phyloP scores from a whole-genome alignment of 2,888 invertebrate genomes.

The Salticus scenicus region DNA sequence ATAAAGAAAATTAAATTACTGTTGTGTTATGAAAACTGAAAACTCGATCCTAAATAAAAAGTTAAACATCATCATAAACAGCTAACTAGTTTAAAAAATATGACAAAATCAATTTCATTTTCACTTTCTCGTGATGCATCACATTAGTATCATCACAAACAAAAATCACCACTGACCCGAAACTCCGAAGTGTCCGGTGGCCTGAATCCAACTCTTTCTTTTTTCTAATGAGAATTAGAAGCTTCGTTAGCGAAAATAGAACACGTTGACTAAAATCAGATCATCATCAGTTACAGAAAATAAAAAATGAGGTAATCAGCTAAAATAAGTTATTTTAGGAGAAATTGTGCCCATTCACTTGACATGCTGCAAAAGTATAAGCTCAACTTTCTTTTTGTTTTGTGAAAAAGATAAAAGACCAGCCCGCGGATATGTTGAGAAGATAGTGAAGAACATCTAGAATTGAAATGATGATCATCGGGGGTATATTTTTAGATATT shows the following conservation, averaged over 20 bases:
- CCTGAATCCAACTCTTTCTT: neutral
- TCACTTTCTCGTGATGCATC: neutral
- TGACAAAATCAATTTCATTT: neutral
- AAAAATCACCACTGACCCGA: conserved; percentile 7
- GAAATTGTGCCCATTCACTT: neutral
- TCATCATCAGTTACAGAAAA: neutral
- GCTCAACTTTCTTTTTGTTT: neutral
- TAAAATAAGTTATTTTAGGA: conserved; percentile 10
- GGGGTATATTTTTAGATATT: too few relatives aligned
- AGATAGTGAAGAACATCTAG: too few relatives aligned
- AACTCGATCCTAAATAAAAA: too few relatives aligned
- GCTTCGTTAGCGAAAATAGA: conserved; percentile 1
- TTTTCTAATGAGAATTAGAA: neutral
- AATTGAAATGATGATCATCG: too few relatives aligned
- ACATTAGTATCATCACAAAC: neutral
- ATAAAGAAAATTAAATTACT: too few relatives aligned
- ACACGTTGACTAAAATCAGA: neutral
- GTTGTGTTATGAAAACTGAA: too few relatives aligned
- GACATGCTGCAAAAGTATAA: neutral
- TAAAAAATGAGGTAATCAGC: neutral
- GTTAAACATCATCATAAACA: too few relatives aligned
- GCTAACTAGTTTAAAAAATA: too few relatives aligned
- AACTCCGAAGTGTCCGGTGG: conserved; percentile 1
- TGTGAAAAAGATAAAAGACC: neutral
- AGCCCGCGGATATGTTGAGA: neutral